phyloP scores from a whole-genome alignment of 2,113 vertebrate species.

The Ascaphus truei region DNA sequence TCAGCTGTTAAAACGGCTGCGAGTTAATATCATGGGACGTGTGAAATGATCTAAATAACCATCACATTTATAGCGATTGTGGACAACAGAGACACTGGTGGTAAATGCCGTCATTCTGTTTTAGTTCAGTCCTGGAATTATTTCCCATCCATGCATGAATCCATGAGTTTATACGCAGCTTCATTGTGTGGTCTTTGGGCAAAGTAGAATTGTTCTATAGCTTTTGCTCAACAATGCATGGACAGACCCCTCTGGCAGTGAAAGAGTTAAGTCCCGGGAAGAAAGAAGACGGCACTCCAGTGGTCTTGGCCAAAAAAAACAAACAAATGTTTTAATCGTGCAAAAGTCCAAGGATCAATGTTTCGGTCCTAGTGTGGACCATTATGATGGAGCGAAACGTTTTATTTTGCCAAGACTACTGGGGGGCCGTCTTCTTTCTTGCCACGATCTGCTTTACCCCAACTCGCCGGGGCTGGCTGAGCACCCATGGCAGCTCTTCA shows the following conservation, averaged over 20 bases:
- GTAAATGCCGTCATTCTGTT: neutral
- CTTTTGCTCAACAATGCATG: neutral
- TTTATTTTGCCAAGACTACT: too few species aligned
- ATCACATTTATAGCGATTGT: neutral
- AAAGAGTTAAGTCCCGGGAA: neutral
- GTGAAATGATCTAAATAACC: neutral
- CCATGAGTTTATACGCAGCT: neutral
- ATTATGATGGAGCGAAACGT: too few species aligned
- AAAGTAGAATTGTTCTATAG: too few species aligned
- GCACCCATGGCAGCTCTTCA: too few species aligned
- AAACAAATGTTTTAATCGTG: too few species aligned
- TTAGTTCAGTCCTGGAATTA: neutral
- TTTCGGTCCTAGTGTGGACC: too few species aligned
- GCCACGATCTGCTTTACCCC: too few species aligned
- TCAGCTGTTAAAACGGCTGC: neutral
- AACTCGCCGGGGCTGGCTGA: too few species aligned
- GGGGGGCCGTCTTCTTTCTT: too few species aligned
- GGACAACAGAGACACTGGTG: neutral
- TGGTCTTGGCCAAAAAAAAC: too few species aligned
- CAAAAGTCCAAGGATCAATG: too few species aligned
- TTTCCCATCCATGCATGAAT: neutral
- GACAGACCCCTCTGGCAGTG: neutral
- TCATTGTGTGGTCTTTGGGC: neutral
- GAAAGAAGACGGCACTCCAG: too few species aligned
- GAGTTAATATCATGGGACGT: neutral